These are phyloP conservation scores for Drosophila nebulosa DNA, from an alignment of 1,140 invertebrate species.

Conservation along the genomic window DNA sequence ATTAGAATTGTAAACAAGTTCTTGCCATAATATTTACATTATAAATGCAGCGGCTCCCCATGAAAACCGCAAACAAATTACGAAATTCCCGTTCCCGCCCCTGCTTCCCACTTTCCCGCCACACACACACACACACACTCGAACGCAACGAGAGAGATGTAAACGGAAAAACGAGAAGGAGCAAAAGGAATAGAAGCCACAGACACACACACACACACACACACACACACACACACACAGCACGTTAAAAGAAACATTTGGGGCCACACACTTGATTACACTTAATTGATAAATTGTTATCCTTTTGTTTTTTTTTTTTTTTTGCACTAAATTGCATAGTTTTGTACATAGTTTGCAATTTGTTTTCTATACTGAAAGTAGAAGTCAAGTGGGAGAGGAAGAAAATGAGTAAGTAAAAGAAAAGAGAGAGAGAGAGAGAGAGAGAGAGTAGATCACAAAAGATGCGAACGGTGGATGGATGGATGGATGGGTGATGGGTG, in stretches of 20 bases:
- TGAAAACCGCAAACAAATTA: slow-evolving; percentile 28
- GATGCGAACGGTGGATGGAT: not conserved
- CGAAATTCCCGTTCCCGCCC: not conserved
- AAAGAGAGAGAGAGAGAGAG: not conserved
- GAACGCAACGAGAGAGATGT: not conserved
- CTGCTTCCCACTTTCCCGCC: not conserved
- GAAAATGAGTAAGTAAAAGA: not conserved
- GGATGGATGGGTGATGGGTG: not conserved
- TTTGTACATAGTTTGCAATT: slow-evolving; percentile 41
- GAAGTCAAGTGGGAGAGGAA: not conserved
- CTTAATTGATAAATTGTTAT: slow-evolving; percentile 60
- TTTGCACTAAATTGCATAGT: slow-evolving; percentile 52
- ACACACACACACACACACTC: slow-evolving; percentile 3
- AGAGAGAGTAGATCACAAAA: not conserved
- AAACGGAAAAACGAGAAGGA: not conserved
- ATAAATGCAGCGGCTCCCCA: slow-evolving; percentile 42
- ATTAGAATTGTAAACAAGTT: slow-evolving; percentile 70
- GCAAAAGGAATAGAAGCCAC: not conserved
- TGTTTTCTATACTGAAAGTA: slow-evolving; percentile 55
- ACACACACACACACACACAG: not conserved
- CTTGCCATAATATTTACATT: slow-evolving; percentile 57
- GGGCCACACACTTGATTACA: slow-evolving; percentile 52
- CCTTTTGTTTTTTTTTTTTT: slow-evolving; percentile 26
- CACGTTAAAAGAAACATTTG: slow-evolving; percentile 15
- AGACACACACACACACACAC: too few relatives aligned